Conservation (phyloP, 2,797 vertebrate genomes). For the Calcarius lapponicus region DNA sequence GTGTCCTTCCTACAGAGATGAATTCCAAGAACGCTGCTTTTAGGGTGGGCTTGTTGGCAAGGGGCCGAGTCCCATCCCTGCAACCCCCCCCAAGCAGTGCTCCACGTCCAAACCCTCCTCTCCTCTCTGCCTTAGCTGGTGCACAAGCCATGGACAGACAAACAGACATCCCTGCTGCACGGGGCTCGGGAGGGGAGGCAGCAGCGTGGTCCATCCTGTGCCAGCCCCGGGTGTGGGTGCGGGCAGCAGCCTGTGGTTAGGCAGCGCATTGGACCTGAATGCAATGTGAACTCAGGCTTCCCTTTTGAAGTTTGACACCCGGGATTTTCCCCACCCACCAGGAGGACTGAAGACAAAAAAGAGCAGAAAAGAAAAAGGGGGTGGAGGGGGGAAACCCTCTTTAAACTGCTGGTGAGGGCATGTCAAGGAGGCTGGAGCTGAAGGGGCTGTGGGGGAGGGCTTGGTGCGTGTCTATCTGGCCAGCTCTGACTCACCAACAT, state of each 20-base stretch:
- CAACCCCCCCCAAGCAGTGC: neutral
- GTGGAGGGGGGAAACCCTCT: neutral
- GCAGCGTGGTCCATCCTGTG: neutral
- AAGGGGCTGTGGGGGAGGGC: constrained; percentile 9
- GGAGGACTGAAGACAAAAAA: constrained; percentile 55
- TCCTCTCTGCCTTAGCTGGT: neutral
- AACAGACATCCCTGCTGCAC: accelerated
- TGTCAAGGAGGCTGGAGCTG: constrained; percentile 20
- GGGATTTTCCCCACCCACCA: constrained; percentile 75
- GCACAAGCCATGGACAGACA: neutral
- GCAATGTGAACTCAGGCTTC: constrained; percentile 69
- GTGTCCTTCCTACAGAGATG: neutral
- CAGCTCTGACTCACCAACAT: constrained; percentile 18
- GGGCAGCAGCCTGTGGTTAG: constrained; percentile 57
- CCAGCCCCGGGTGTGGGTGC: constrained; percentile 49
- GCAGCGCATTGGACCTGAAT: constrained; percentile 66
- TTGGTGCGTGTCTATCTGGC: neutral
- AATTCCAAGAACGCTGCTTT: neutral
- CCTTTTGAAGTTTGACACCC: constrained; percentile 77
- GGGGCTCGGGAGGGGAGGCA: neutral
- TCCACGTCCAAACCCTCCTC: neutral
- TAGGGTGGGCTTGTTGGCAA: neutral
- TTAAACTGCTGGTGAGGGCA: constrained; percentile 39
- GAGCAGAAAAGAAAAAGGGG: neutral
- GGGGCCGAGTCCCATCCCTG: neutral